phyloP scores from a whole-genome alignment of 2,888 invertebrate genomes.

The Crematogaster levior region DNA sequence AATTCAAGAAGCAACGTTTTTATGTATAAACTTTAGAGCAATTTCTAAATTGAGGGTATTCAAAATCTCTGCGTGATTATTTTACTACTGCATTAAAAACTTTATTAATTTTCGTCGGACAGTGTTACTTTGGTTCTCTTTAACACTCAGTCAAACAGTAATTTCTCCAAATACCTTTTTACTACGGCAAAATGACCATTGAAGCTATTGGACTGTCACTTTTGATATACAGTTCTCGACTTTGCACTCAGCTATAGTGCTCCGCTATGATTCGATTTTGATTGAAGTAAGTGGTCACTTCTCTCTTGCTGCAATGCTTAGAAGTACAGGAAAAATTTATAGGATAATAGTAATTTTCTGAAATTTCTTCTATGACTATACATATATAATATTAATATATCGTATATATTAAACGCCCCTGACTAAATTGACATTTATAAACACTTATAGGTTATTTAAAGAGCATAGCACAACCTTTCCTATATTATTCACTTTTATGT shows the following conservation, averaged over 20 bases:
- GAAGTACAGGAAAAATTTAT: not conserved
- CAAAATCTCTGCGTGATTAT: not conserved
- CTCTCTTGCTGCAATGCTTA: not conserved
- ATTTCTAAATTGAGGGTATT: not conserved
- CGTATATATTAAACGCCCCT: not conserved
- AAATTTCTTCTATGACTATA: not conserved
- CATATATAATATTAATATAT: not conserved
- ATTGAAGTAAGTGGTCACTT: constrained; percentile 26
- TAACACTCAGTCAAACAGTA: constrained; percentile 4
- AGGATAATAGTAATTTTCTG: constrained; percentile 2
- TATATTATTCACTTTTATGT: not conserved
- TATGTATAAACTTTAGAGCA: not conserved
- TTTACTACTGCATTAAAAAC: not conserved
- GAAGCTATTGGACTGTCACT: constrained; percentile 9
- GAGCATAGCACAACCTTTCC: not conserved
- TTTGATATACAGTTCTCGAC: constrained; percentile 33
- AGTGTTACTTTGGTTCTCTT: not conserved
- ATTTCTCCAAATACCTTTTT: constrained; percentile 18
- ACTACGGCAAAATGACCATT: constrained; percentile 6
- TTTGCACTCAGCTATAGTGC: constrained; percentile 34
- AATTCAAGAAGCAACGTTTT: too few relatives aligned
- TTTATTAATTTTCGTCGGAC: not conserved
- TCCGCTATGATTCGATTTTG: constrained; percentile 21
- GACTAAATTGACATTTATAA: not conserved
- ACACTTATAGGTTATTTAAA: not conserved